Conservation (phyloP, 2,888 invertebrate species). For the Trissolcus japonicus region DNA sequence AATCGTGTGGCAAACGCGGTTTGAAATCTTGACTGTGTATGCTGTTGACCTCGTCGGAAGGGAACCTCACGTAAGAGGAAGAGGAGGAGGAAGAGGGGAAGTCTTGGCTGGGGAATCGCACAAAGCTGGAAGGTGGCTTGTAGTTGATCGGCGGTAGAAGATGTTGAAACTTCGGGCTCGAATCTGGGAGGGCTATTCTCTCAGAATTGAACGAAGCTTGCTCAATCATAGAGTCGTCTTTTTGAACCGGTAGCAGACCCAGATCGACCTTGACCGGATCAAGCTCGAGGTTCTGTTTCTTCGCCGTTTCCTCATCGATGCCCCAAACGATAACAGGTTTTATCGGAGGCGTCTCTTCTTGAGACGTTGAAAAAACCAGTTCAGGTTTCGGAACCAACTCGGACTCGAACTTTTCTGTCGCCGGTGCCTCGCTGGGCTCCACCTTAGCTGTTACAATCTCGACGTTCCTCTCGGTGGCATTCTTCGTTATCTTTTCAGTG, state of each 20-base stretch:
- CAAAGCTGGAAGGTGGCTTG: conserved; percentile 51
- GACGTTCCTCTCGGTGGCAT: conserved; percentile 9
- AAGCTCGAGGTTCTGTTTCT: conserved; percentile 5
- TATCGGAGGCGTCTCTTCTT: conserved; percentile 20
- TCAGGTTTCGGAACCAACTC: conserved; percentile 57
- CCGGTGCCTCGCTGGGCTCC: conserved; percentile 13
- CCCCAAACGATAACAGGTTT: conserved; percentile 41
- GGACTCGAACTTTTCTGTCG: conserved; percentile 47
- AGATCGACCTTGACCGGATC: conserved; percentile 31
- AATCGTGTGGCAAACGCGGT: conserved; percentile 61
- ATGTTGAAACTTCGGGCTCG: conserved; percentile 18
- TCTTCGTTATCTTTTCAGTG: conserved; percentile 33
- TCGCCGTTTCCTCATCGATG: conserved; percentile 36
- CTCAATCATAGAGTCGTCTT: conserved; percentile 26
- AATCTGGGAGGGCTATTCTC: conserved; percentile 36
- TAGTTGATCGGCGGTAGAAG: conserved; percentile 5
- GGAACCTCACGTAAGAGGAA: conserved; percentile 64
- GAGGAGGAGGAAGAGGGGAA: conserved; percentile 41
- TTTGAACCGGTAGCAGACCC: conserved; percentile 13
- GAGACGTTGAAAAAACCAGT: conserved; percentile 55
- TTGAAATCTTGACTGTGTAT: conserved; percentile 68
- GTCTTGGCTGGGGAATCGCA: conserved; percentile 62
- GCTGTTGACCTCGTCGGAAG: conserved; percentile 70
- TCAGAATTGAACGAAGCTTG: conserved; percentile 43
- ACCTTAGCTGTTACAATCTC: conserved; percentile 29